Evolutionary conservation across 2,888 invertebrate species (phyloP), one percentile per base, ranked within the genome.

Genomic region (Drosophila paramelanica): DNA sequence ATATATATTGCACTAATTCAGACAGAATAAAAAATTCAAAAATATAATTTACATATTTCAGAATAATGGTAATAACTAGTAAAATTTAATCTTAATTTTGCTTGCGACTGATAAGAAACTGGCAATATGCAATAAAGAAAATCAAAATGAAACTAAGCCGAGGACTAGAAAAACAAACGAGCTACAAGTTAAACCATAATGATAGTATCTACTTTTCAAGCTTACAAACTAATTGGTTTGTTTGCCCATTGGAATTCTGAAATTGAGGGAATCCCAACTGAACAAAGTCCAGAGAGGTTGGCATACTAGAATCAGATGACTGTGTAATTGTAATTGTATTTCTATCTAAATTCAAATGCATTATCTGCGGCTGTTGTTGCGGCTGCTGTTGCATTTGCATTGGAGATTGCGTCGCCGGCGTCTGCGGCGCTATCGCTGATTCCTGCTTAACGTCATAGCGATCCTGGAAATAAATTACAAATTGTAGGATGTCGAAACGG

Each of bases 251-350:
- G 81, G 89, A 56, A 73, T 90, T 91, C 13, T 92, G 91, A 67
- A 90, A 92, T 58, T 92, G 91, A 5, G 90, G 86, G 20, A 90
- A 90, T 3, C 90, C 90, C 50, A 92, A 68, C 52, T 92, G 91
- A 25, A 92, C 90, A 55, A 90, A 90, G 75, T 91, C 89, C 60
- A 92, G 64, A 41, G 90, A 90, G 56, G 90, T 81, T 56, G 91
- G 90, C 57, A 92, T 78, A 80, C 89, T 91, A n/a, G 92, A 82
- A 46, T 92, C 92, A 69, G 92, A 38, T 61, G 91, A 80, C 66
- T 92, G 91, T 13, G 91, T 91, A 43, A 92, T 91, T 33, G 92
- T 92, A 51, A 92, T 91, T 5, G 92, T 92, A 68, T 90, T 92
- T 3, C 90, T 90, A 36, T 89, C 89, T 36, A 91, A 61, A 70